Evolutionary conservation across 2,797 vertebrate genomes (phyloP).

Genomic region (Tarsius wallacei): DNA sequence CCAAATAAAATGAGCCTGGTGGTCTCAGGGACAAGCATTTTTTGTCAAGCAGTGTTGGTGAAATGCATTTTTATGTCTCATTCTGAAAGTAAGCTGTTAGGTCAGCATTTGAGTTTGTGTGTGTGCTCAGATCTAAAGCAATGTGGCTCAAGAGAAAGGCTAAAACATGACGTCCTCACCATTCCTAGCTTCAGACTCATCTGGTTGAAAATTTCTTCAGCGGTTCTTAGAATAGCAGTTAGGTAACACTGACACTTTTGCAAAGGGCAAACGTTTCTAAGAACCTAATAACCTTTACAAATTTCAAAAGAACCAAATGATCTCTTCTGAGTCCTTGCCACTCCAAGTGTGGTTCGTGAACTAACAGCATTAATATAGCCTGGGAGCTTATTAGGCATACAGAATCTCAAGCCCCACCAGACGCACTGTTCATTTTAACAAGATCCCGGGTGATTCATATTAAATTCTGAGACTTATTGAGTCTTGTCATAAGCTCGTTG

Average conservation of each 20-base stretch:
- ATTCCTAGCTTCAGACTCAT: neutral
- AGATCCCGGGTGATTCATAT: neutral
- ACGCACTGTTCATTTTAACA: neutral
- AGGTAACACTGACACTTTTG: neutral
- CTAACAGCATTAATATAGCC: no score
- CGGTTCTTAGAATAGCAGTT: neutral
- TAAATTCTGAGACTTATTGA: neutral
- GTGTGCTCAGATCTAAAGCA: neutral
- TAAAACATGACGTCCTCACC: neutral
- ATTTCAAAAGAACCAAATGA: neutral
- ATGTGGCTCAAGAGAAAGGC: neutral
- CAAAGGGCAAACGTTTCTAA: neutral
- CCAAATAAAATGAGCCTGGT: neutral
- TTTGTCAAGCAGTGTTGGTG: neutral
- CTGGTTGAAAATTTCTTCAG: neutral
- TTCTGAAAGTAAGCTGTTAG: conserved; percentile 53
- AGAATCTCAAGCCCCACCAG: neutral
- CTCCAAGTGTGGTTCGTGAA: neutral
- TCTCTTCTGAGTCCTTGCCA: neutral
- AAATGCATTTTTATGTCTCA: conserved; percentile 43
- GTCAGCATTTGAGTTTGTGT: neutral
- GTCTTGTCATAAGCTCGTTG: neutral
- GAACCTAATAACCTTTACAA: neutral
- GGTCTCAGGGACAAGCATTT: neutral
- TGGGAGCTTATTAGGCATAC: neutral